Evolutionary conservation across 2,888 invertebrate genomes (phyloP).

Genomic region (Melikaiella ostensackeni): DNA sequence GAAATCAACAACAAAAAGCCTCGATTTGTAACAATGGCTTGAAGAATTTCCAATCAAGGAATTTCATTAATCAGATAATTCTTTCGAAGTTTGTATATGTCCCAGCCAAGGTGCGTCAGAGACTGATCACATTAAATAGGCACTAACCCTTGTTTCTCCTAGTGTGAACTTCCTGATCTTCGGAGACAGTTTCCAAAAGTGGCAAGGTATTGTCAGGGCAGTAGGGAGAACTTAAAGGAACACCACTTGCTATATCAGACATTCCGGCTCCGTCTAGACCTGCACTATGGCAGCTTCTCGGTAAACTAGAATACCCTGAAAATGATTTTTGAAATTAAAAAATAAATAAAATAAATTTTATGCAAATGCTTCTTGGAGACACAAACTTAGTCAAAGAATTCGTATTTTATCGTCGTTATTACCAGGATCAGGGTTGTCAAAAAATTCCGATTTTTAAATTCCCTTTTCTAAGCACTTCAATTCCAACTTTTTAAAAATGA

Average conservation of each 20-base stretch:
- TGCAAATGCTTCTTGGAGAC: not conserved
- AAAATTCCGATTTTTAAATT: not conserved
- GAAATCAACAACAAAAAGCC: not conserved
- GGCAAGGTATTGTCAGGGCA: slow-evolving; percentile 81
- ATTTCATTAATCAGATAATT: not conserved
- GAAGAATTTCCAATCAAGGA: not conserved
- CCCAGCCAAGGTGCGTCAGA: not conserved
- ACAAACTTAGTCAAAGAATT: not conserved
- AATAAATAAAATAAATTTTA: not conserved
- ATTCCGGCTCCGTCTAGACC: slow-evolving; percentile 79
- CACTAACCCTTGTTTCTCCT: slow-evolving; percentile 75
- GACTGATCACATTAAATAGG: not conserved
- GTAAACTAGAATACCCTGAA: slow-evolving; percentile 90
- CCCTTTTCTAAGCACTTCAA: not conserved
- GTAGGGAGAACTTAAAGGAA: slow-evolving; percentile 79
- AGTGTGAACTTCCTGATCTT: slow-evolving; percentile 81
- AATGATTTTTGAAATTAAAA: slow-evolving; percentile 1
- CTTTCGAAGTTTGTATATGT: slow-evolving; percentile 1
- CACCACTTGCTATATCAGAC: slow-evolving; percentile 80
- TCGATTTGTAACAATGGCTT: not conserved
- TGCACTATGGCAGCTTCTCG: slow-evolving; percentile 86
- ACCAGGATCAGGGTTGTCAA: no score
- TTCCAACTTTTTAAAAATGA: not conserved
- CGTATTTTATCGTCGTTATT: not conserved
- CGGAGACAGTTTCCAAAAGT: slow-evolving; percentile 84